Conservation (phyloP, 2,113 vertebrate genomes). For the Anas platyrhynchos region DNA sequence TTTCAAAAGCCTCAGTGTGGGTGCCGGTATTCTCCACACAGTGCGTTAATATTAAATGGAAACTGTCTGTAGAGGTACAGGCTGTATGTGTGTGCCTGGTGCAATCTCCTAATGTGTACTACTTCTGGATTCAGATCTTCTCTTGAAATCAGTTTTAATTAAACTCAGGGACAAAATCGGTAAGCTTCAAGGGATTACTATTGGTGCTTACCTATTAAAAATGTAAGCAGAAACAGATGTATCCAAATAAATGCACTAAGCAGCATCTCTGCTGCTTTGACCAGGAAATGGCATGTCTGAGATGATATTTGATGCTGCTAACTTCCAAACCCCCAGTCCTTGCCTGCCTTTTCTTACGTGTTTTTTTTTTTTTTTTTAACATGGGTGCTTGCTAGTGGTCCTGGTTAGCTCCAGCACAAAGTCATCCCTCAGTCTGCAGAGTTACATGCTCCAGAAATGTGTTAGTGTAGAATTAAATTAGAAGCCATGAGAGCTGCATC, state of each 20-base stretch:
- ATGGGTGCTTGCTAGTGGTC: background rate
- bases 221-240: background rate
- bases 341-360: background rate
- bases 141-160: background rate
- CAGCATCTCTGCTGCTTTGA: background rate
- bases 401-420: background rate
- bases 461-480: background rate
- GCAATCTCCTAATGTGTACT: background rate
- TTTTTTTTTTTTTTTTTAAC: background rate
- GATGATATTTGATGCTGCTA: background rate
- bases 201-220: background rate
- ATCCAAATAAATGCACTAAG: background rate
- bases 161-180: background rate
- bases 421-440: background rate
- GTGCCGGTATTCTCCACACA: background rate
- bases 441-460: background rate
- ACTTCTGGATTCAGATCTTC: background rate
- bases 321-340: background rate
- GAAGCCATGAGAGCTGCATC: too few relatives aligned
- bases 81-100: background rate
- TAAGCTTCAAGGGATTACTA: background rate
- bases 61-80: background rate
- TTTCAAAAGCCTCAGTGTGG: background rate
- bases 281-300: accelerated
- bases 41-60: background rate